phyloP scores from a whole-genome alignment of 1,140 invertebrate species.

The Antheraea mylitta region DNA sequence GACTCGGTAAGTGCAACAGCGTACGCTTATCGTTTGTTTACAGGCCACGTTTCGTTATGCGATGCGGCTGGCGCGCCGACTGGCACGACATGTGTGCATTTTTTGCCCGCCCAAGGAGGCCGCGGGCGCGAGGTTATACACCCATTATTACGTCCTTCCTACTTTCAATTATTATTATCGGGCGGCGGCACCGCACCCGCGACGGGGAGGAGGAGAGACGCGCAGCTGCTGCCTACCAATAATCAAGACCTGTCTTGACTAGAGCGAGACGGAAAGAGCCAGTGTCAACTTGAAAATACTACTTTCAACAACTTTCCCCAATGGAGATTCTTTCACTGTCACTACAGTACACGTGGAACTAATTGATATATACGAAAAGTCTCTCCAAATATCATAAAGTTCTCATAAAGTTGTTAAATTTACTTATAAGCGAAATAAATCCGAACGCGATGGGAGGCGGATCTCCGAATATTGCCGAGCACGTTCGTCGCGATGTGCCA shows the following conservation, averaged over 20 bases:
- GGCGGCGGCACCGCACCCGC: constrained; percentile 73
- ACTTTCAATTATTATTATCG: constrained; percentile 79
- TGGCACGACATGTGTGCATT: constrained; percentile 72
- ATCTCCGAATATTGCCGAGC: constrained; percentile 66
- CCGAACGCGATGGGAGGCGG: constrained; percentile 75
- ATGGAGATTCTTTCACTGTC: background rate
- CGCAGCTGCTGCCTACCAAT: constrained; percentile 78
- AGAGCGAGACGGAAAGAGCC: constrained; percentile 59
- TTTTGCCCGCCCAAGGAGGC: constrained; percentile 78
- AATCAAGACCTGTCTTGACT: constrained; percentile 68
- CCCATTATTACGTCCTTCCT: constrained; percentile 79
- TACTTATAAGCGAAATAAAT: constrained; percentile 37
- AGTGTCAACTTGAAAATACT: constrained; percentile 30
- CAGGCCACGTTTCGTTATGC: constrained; percentile 35
- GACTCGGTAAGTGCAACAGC: constrained; percentile 32
- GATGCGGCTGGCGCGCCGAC: constrained; percentile 43
- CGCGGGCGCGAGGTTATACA: constrained; percentile 78
- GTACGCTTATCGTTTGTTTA: constrained; percentile 53
- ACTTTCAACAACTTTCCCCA: constrained; percentile 22
- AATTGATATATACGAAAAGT: background rate
- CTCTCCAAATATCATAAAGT: background rate
- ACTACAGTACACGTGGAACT: background rate
- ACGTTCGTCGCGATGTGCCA: constrained; percentile 52
- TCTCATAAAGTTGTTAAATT: constrained; percentile 20
- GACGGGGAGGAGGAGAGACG: constrained; percentile 75